Percentiles rank a stretch among this genome's conserved stretches.
Evolutionary conservation across 2,797 vertebrate species (phyloP).

Genomic region (Xiphophorus birchmanni): DNA sequence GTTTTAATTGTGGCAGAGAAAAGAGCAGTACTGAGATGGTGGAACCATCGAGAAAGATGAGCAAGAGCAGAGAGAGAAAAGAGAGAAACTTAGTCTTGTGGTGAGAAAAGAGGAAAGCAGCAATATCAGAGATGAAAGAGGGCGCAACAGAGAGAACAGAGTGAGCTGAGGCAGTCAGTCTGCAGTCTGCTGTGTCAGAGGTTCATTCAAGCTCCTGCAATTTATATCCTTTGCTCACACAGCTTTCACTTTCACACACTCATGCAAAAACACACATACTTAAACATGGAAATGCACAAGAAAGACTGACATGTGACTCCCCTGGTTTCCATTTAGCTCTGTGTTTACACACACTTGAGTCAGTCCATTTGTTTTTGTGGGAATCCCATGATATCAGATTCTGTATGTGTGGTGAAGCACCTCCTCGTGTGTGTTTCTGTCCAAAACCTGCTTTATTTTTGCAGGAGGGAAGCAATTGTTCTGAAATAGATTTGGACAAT

Average conservation of each 20-base stretch:
- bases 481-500: background rate
- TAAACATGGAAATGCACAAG: background rate
- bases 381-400: background rate
- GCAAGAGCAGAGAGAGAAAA: slow-evolving; percentile 31
- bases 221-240: slow-evolving; percentile 60
- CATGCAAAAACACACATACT: slow-evolving; percentile 11
- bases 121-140: slow-evolving; percentile 41
- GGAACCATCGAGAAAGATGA: slow-evolving; percentile 29
- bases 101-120: slow-evolving; percentile 36
- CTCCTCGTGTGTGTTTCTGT: background rate
- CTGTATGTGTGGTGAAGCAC: background rate
- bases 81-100: slow-evolving; percentile 35
- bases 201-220: slow-evolving; percentile 53
- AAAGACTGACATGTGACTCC: background rate
- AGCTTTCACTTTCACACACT: slow-evolving; percentile 16
- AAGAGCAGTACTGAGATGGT: slow-evolving; percentile 61
- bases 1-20: slow-evolving; percentile 68
- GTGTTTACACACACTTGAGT: background rate
- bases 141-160: slow-evolving; percentile 19
- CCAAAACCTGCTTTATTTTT: background rate
- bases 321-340: background rate
- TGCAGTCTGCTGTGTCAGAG: slow-evolving; percentile 76
- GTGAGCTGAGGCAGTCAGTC: slow-evolving; percentile 61
- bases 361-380: background rate
- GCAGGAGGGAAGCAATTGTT: background rate